Evolutionary conservation across 2,797 vertebrate species (phyloP).

Genomic region (Rhabdomys pumilio): DNA sequence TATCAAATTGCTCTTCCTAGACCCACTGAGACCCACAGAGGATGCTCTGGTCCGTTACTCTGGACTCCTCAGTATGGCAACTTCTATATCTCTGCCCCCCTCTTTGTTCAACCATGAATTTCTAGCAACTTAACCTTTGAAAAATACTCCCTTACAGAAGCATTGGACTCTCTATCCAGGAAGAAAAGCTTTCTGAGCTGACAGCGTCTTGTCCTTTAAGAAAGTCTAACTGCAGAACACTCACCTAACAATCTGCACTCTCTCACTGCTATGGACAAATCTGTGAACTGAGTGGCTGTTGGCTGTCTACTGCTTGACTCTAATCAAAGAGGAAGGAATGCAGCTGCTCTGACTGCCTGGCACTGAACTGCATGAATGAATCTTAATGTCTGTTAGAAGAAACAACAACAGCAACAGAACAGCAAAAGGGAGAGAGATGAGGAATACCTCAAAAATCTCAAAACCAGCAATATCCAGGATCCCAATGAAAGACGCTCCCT

Average conservation of each 20-base stretch:
- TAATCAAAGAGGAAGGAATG: not conserved
- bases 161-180: not conserved
- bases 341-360: not conserved
- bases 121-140: not conserved
- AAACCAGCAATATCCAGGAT: constrained; percentile 99
- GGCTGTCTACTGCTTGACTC: not conserved
- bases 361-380: not conserved
- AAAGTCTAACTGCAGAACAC: not conserved
- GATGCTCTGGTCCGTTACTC: no score
- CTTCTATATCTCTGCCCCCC: not conserved
- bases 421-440: not conserved
- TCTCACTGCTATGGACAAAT: not conserved
- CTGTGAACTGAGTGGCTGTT: not conserved
- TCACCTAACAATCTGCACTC: not conserved
- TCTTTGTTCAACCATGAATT: not conserved
- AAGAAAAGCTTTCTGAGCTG: not conserved
- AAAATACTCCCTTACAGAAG: not conserved
- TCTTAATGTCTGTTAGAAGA: not conserved
- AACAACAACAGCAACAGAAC: not conserved
- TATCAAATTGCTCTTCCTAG: not conserved
- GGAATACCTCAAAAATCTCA: constrained; percentile 97
- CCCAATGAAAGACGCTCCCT: constrained; percentile 98
- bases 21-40: not conserved
- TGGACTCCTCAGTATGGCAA: not conserved
- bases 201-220: not conserved